Conservation (phyloP, 2,797 vertebrate genomes). For the Microctenopoma stevenorrisi region DNA sequence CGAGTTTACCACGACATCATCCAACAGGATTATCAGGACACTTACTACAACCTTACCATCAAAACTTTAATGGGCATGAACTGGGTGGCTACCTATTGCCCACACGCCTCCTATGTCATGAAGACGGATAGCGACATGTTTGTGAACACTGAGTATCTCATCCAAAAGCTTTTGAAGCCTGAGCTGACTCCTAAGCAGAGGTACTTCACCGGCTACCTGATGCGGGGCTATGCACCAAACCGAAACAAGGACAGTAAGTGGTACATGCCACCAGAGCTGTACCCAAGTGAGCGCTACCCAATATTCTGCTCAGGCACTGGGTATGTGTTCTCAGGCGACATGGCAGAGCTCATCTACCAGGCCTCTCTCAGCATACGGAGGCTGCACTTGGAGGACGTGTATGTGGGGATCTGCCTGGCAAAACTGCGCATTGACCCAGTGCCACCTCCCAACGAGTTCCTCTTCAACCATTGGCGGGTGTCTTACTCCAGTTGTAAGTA, state of each 20-base stretch:
- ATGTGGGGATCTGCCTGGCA: constrained; percentile 97
- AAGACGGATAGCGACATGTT: constrained; percentile 99
- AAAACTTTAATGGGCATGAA: constrained; percentile 99
- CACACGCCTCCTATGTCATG: constrained; percentile 92
- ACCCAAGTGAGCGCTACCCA: constrained; percentile 97
- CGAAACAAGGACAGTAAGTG: constrained; percentile 98
- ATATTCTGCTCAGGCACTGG: constrained; percentile 99
- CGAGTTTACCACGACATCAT: constrained; percentile 91
- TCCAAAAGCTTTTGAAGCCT: constrained; percentile 96
- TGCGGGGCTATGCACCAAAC: constrained; percentile 98
- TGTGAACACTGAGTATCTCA: constrained; percentile 98
- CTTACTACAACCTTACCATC: constrained; percentile 97
- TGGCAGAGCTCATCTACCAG: constrained; percentile 95
- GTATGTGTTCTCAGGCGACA: constrained; percentile 98
- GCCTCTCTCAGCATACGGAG: constrained; percentile 95
- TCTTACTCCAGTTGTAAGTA: constrained; percentile 99
- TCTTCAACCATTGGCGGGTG: constrained; percentile 99
- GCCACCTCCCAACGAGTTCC: constrained; percentile 97
- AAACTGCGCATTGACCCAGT: constrained; percentile 95
- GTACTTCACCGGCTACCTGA: constrained; percentile 98
- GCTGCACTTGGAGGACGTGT: constrained; percentile 97
- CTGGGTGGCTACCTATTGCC: constrained; percentile 96
- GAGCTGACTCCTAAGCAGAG: constrained; percentile 90
- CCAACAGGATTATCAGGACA: constrained; percentile 96
- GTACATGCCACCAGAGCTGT: constrained; percentile 98